Evolutionary conservation across 2,888 invertebrate species (phyloP).

Genomic region (Rhagium mordax): DNA sequence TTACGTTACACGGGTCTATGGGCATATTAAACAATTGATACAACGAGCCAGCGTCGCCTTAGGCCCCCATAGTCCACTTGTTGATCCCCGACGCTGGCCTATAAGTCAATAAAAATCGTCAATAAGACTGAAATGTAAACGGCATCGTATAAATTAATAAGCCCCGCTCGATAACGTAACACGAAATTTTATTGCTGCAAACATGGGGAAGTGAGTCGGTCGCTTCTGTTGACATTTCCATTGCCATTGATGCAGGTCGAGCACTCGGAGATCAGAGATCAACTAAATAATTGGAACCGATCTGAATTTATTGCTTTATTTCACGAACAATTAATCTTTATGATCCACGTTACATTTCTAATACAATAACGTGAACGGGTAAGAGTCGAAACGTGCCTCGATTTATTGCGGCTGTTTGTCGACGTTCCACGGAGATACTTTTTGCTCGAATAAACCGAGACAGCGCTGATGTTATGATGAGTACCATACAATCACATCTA

Average conservation of each 20-base stretch:
- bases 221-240: constrained; percentile 13
- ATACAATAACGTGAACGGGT: neutral
- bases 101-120: too few relatives aligned
- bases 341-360: constrained; percentile 12
- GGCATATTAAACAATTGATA: constrained; percentile 1
- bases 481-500: too few relatives aligned
- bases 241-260: constrained; percentile 6
- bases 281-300: neutral
- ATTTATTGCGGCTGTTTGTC: neutral
- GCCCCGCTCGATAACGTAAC: neutral
- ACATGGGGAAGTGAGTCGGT: neutral
- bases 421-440: neutral
- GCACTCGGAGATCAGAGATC: neutral
- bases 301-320: constrained; percentile 19
- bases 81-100: too few relatives aligned
- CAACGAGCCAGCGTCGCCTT: neutral
- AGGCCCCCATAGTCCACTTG: too few relatives aligned
- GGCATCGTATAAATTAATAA: too few relatives aligned
- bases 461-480: neutral
- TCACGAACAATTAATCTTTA: constrained; percentile 15
- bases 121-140: too few relatives aligned
- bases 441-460: neutral
- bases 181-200: neutral
- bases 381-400: neutral
- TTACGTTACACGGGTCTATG: neutral